Evolutionary conservation across 2,113 vertebrate species (phyloP), one percentile per base, ranked within the genome.

Genomic region (Centropristis striata): DNA sequence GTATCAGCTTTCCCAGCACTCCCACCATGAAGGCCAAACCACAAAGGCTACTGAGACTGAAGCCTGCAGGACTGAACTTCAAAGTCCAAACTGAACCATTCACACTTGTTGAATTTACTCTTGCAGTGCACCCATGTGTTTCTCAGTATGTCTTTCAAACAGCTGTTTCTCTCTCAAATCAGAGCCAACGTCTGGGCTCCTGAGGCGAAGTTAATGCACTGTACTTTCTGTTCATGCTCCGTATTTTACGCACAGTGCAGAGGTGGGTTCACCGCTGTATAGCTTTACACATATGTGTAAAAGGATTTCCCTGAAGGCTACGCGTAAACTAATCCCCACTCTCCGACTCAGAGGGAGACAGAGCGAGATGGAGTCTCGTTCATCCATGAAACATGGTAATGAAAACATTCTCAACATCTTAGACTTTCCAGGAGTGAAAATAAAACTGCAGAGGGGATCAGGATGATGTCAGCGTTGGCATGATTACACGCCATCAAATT

Each of bases 1-100:
- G 78, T 81, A 84, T 87, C 74, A 74, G 77, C 77, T 81, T 79
- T 75, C 57, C 36, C 79, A 68, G 69, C 20, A 36, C 68, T 84
- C 59, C 65, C 78, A 57, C 75, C 70, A 44, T 42, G 37, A 80
- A 58, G 74, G 20, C 50, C 50, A 70, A 60, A 86, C 59, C 71
- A 58, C 71, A 73, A 65, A 47, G 76, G 14, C 64, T 53, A 6
- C 57, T 28, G 46, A 55, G 71, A 42, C 46, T 32, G 16, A 65
- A 85, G 57, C 65, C 79, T 76, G 27, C 74, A 73, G 78, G 71
- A 63, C 46, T 55, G 16, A 50, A 68, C 81, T 71, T 84, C 78
- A 83, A 80, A 83, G 81, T 53, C 37, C 64, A 60, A 80, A 68
- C 69, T 47, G 32, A 60, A 77, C 18, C 78, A 18, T 67, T 81